These are phyloP conservation scores for Misgurnus anguillicaudatus DNA, from an alignment of 2,113 vertebrate genomes.

Conservation along the genomic window DNA sequence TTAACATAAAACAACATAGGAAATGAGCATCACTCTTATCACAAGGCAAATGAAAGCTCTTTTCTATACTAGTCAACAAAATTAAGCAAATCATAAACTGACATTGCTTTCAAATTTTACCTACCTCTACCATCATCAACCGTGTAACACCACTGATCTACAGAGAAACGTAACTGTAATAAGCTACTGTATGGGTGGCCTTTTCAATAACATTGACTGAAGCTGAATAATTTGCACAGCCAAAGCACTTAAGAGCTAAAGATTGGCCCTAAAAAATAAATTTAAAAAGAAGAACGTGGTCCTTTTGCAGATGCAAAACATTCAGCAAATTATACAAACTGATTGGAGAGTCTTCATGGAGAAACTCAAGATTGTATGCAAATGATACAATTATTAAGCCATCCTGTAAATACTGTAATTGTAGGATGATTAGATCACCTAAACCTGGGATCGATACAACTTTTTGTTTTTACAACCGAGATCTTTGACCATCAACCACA, in stretches of 20 bases:
- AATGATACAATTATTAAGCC: not conserved
- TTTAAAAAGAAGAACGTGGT: not conserved
- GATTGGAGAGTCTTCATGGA: not conserved
- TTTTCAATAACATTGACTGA: not conserved
- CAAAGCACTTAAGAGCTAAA: too few relatives aligned
- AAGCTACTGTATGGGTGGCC: not conserved
- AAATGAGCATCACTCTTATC: not conserved
- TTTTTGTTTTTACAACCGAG: not conserved
- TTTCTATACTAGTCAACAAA: not conserved
- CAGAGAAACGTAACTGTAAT: constrained; percentile 51
- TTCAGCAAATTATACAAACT: not conserved
- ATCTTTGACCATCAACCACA: constrained; percentile 28
- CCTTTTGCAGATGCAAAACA: constrained; percentile 7
- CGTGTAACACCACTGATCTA: constrained; percentile 49
- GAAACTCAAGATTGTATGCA: not conserved
- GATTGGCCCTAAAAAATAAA: not conserved
- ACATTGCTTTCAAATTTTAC: not conserved
- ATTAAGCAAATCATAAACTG: not conserved
- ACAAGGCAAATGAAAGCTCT: not conserved
- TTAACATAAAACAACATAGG: not conserved
- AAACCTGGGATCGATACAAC: not conserved
- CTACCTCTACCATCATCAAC: constrained; percentile 58
- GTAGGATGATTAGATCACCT: constrained; percentile 28
- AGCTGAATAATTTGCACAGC: not conserved
- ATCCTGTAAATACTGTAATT: not conserved